phyloP scores from a whole-genome alignment of 2,113 vertebrate species.

The Furnarius figulus region DNA sequence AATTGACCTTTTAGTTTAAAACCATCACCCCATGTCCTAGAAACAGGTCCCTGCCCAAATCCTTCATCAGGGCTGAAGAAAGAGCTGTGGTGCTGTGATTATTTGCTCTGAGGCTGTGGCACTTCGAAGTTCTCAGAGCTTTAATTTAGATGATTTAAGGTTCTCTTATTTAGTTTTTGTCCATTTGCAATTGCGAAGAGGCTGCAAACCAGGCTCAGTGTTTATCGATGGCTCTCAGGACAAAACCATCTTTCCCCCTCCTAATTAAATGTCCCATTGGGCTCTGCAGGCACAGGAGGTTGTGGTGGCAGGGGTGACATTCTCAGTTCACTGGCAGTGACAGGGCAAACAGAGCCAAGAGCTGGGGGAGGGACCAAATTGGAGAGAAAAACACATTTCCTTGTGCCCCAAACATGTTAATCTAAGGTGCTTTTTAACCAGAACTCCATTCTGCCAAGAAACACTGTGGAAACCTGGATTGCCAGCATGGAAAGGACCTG shows the following conservation, averaged over 20 bases:
- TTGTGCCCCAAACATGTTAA: rapidly evolving
- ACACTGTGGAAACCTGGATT: neutral
- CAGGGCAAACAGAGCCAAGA: neutral
- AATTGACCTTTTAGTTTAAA: neutral
- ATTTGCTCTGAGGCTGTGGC: neutral
- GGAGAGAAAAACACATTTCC: neutral
- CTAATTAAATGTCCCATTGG: constrained; percentile 29
- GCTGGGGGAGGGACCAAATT: neutral
- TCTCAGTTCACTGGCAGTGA: neutral
- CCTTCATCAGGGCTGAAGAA: neutral
- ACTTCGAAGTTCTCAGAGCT: constrained; percentile 9
- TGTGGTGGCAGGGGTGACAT: neutral
- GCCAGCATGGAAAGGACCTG: neutral
- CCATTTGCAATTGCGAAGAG: constrained; percentile 21
- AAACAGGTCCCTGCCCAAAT: neutral
- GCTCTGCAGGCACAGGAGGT: neutral
- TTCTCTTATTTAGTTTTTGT: constrained; percentile 34
- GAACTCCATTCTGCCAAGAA: rapidly evolving
- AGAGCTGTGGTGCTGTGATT: neutral
- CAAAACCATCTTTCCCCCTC: neutral
- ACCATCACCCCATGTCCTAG: neutral
- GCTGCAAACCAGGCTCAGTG: constrained; percentile 1
- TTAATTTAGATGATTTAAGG: constrained; percentile 61
- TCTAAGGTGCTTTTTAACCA: neutral
- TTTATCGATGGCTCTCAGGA: neutral